Evolutionary conservation across 1,140 invertebrate species (phyloP).

Genomic region (Stratiolaelaps scimitus): DNA sequence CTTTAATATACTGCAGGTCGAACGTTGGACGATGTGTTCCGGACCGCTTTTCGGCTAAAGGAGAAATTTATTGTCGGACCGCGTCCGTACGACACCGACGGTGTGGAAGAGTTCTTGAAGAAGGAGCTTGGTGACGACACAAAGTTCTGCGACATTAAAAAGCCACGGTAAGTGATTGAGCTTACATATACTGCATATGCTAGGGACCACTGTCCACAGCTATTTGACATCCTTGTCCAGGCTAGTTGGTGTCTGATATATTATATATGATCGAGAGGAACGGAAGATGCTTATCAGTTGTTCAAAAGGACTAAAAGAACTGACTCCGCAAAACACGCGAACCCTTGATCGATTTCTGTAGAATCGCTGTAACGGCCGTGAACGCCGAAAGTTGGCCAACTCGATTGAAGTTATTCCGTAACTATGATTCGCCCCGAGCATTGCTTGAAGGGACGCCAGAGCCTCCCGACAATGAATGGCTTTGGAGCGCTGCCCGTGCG

Average conservation of each 20-base stretch:
- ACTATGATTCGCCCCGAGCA: conserved; percentile 7
- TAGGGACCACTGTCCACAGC: too few relatives aligned
- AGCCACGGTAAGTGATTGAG: background rate
- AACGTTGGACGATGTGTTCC: background rate
- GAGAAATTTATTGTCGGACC: conserved; percentile 22
- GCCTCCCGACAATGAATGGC: conserved; percentile 17
- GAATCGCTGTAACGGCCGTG: conserved; percentile 20
- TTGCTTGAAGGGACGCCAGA: conserved; percentile 12
- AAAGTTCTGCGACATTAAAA: conserved; percentile 24
- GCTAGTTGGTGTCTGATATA: too few relatives aligned
- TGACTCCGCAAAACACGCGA: too few relatives aligned
- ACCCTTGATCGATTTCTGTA: background rate
- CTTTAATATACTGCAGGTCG: background rate
- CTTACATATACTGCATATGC: too few relatives aligned
- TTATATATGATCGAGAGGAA: too few relatives aligned
- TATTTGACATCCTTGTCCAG: too few relatives aligned
- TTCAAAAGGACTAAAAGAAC: too few relatives aligned
- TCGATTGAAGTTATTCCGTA: conserved; percentile 24
- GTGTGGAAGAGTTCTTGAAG: conserved; percentile 8
- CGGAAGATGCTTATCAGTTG: too few relatives aligned
- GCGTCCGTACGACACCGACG: conserved; percentile 3
- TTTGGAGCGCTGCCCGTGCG: conserved; percentile 10
- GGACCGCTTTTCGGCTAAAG: conserved; percentile 7
- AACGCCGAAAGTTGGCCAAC: conserved; percentile 17
- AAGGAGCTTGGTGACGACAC: background rate